phyloP scores from a whole-genome alignment of 2,113 vertebrate genomes.

The Lichenostomus cassidix region DNA sequence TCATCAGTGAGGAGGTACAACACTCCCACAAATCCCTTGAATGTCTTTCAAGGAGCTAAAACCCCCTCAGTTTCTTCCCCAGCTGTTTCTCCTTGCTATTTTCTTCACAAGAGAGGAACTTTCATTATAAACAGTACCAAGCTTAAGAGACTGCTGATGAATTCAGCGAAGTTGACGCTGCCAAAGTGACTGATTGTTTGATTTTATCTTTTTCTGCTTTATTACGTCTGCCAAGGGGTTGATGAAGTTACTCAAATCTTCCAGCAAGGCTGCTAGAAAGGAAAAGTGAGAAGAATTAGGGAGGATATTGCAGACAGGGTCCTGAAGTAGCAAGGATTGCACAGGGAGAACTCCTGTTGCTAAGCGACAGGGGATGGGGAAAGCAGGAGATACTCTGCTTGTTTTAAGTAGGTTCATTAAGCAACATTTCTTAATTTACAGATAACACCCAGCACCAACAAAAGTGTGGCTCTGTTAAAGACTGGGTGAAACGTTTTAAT shows the following conservation, averaged over 20 bases:
- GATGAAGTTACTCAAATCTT: constrained; percentile 30
- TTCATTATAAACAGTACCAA: not conserved
- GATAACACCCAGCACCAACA: constrained; percentile 22
- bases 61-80: not conserved
- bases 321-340: not conserved
- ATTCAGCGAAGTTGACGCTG: not conserved
- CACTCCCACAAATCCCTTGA: not conserved
- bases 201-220: constrained; percentile 28
- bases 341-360: constrained; percentile 34
- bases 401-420: constrained; percentile 37
- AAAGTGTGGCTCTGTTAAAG: not conserved
- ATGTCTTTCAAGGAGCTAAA: not conserved
- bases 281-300: not conserved
- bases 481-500: not conserved
- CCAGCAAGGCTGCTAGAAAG: not conserved
- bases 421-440: constrained; percentile 34
- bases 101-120: not conserved
- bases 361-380: constrained; percentile 21
- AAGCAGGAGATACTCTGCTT: not conserved
- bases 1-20: not conserved
- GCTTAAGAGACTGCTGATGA: not conserved
- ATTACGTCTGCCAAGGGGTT: not conserved
- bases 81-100: not conserved
- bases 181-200: not conserved
- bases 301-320: not conserved